Base-by-base conservation (phyloP, 2,888 invertebrate genomes). In the Pomacea canaliculata region DNA sequence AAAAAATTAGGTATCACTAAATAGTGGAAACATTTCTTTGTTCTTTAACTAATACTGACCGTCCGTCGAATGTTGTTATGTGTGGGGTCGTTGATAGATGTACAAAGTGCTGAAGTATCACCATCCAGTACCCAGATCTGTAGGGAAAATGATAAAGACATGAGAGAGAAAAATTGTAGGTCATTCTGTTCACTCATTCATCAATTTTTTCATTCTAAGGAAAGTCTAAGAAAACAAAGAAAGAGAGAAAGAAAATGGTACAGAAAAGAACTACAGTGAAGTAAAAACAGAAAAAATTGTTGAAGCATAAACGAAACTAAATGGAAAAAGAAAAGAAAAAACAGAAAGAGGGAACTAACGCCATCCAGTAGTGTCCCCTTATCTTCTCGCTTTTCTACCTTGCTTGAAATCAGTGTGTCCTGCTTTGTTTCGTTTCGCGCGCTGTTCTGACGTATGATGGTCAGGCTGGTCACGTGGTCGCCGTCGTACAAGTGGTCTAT, bases 41-140 rank as follows among this genome's bases (percentile, higher is more conserved):
- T 56, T 10, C 8, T 56, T 13, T 56, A 0, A 56, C 51, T 0
- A 18, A 48, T 19, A 49, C 76, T 69, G 69, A 85, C 85, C 77
- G 77, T 68, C 80, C 80, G 78, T 84, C 84, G 70, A 85, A 83
- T 10, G 86, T 87, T 7, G 71, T 83, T 18, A 87, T 80, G 73
- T 89, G 89, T n/a, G 10, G 87, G 86, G 80, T 89, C 89, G 73
- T 88, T 89, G 27, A 85, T 79, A 4, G 86, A 87, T 7, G 71
- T 76, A 74, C 87, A 88, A 19, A 81, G 27, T 18, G 83, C 79
- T 1, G 68, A 60, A 4, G 76, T 80, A 72, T 89, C 86, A 62
- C 70, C 76, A 73, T 88, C 87, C n/a, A 79, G 74, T 9, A 88
- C 80, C 49, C 78, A 82, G 23, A 87, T 79, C 87, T 88, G 78